Conservation (phyloP, 1,140 invertebrate genomes). For the Steinernema khuongi region DNA sequence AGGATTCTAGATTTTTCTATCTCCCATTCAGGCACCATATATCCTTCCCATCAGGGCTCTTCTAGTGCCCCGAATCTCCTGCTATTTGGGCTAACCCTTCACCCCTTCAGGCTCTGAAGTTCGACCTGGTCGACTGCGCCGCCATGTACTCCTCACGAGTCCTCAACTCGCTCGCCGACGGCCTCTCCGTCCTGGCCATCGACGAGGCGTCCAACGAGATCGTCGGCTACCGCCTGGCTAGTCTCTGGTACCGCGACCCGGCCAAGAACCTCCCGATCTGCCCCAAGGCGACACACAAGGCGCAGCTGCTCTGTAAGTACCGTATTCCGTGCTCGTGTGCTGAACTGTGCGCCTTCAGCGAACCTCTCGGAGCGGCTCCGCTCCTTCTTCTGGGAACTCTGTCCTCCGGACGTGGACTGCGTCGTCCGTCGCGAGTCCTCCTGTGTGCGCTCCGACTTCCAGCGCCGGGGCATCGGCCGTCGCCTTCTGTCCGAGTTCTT, state of each 20-base stretch:
- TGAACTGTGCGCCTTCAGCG: background rate
- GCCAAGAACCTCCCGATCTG: background rate
- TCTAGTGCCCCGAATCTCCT: no score
- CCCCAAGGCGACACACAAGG: background rate
- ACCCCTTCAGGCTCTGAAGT: background rate
- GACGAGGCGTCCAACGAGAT: slow-evolving; percentile 8
- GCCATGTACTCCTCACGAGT: slow-evolving; percentile 4
- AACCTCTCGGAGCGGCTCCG: slow-evolving; percentile 4
- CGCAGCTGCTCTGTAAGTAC: slow-evolving; percentile 7
- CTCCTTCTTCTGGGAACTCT: background rate
- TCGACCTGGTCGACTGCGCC: background rate
- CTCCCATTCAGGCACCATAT: no score
- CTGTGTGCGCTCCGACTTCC: background rate
- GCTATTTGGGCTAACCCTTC: no score
- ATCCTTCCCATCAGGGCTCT: no score
- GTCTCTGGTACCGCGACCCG: slow-evolving; percentile 1
- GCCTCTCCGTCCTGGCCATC: background rate
- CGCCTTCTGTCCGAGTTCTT: background rate
- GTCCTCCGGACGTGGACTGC: slow-evolving; percentile 1
- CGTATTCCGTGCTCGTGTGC: background rate
- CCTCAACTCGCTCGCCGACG: background rate
- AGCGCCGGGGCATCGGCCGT: background rate
- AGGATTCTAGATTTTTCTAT: no score
- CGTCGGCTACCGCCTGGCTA: background rate
- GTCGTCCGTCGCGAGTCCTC: slow-evolving; percentile 1